Conservation (phyloP, 2,113 vertebrate genomes). For the Pomatorhinus ruficollis region DNA sequence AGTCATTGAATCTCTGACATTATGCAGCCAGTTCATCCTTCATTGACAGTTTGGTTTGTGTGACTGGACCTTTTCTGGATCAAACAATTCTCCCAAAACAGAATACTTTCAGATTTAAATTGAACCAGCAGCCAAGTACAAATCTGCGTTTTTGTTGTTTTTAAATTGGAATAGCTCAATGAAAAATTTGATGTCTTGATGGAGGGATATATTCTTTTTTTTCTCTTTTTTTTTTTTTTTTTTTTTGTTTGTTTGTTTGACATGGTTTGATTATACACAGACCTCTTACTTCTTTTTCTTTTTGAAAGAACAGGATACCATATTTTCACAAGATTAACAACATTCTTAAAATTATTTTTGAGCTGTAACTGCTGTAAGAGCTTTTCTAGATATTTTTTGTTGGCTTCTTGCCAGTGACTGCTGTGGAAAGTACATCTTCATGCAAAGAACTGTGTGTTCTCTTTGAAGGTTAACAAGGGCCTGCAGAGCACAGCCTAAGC, state of each 20-base stretch:
- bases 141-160: neutral
- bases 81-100: neutral
- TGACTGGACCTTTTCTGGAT: neutral
- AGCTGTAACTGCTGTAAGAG: neutral
- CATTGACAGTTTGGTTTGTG: neutral
- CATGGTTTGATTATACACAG: neutral
- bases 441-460: neutral
- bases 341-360: neutral
- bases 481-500: conserved; percentile 35
- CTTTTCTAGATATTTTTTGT: neutral
- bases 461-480: conserved; percentile 55
- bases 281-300: neutral
- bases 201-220: neutral
- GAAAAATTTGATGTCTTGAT: neutral
- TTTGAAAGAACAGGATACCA: neutral
- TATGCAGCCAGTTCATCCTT: neutral
- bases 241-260: neutral
- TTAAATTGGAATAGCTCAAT: neutral
- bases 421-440: conserved; percentile 34
- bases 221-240: neutral
- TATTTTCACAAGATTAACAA: neutral
- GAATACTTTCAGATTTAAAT: neutral
- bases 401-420: neutral
- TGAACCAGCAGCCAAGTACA: neutral
- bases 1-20: neutral